Base-by-base conservation (phyloP, 2,797 vertebrate species). In the Pagetopsis macropterus region DNA sequence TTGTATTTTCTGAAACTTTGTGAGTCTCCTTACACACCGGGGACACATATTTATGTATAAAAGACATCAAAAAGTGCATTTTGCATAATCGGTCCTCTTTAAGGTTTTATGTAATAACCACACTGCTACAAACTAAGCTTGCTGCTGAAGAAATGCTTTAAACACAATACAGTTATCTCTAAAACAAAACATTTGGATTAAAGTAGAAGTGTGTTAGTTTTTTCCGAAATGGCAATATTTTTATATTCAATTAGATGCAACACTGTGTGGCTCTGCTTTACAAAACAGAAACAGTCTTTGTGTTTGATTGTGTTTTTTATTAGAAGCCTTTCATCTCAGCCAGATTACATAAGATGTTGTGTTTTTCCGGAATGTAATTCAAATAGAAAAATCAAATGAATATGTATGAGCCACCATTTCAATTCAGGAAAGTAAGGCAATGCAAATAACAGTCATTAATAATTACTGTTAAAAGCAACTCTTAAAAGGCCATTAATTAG, bases 271-370 rank as follows among this genome's bases (percentile, higher is more conserved):
- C 69, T 68, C 16, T 16, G 56, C 56, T 65, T 41, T 52, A 23
- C 62, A 50, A 51, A 62, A 62, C 48, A 58, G 23, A 15, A 15
- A 15, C 51, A 51, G 41, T 50, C 17, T 73, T 65, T 55, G 45
- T 7, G 62, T 52, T 27, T 33, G 70, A 79, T 61, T 67, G 57
- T 64, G 48, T 67, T 76, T 70, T 54, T 65, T 59, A 78, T 82
- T 72, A 73, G 75, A 65, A 56, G 69, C 58, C 19, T 76, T 65
- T 76, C 65, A 70, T 78, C 69, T 58, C 52, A 14, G 40, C 7
- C 41, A 51, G 68, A 64, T 76, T 60, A 70, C 44, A 19, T 17
- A 51, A 46, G 49, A 71, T 41, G 23, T 49, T 17, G 33, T n/a
- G 16, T 45, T 79, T 63, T 48, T 16, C 55, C 41, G 43, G 46